Evolutionary conservation across 2,888 invertebrate species (phyloP).

Genomic region (Crossocerus cetratus): DNA sequence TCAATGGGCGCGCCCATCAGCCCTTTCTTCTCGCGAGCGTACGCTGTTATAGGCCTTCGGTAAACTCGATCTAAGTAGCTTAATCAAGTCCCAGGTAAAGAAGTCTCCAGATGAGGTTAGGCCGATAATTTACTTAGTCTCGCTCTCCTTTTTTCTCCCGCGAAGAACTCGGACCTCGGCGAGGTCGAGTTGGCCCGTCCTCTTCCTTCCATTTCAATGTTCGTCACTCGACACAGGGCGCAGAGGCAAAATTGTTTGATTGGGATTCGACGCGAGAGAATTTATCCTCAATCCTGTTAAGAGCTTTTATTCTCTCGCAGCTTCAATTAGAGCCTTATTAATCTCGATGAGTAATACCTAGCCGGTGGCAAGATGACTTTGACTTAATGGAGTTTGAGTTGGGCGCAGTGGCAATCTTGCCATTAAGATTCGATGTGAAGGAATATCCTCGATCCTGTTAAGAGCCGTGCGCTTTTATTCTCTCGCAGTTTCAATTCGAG

Average conservation of each 20-base stretch:
- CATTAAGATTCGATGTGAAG: too few species aligned
- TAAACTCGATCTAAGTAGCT: constrained; percentile 14
- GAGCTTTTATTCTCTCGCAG: neutral
- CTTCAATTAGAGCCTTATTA: constrained; percentile 3
- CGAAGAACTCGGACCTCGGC: neutral
- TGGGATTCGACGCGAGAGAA: too few species aligned
- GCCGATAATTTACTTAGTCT: neutral
- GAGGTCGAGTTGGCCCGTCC: too few species aligned
- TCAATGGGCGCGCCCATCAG: neutral
- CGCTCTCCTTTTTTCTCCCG: neutral
- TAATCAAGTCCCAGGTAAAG: constrained; percentile 9
- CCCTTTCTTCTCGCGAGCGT: neutral
- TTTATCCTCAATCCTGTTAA: too few species aligned
- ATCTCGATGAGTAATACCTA: neutral
- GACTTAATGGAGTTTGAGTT: neutral
- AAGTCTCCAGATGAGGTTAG: neutral
- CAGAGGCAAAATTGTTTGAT: too few species aligned
- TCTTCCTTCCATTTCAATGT: too few species aligned
- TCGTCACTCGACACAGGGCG: too few species aligned
- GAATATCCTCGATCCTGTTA: too few species aligned
- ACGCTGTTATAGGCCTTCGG: too few species aligned
- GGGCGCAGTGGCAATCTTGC: too few species aligned
- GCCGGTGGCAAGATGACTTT: neutral
- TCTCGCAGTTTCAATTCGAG: too few species aligned
- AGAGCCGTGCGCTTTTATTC: too few species aligned